Base-by-base conservation (phyloP, 1,140 invertebrate genomes). In the Xylocopa sonorina region DNA sequence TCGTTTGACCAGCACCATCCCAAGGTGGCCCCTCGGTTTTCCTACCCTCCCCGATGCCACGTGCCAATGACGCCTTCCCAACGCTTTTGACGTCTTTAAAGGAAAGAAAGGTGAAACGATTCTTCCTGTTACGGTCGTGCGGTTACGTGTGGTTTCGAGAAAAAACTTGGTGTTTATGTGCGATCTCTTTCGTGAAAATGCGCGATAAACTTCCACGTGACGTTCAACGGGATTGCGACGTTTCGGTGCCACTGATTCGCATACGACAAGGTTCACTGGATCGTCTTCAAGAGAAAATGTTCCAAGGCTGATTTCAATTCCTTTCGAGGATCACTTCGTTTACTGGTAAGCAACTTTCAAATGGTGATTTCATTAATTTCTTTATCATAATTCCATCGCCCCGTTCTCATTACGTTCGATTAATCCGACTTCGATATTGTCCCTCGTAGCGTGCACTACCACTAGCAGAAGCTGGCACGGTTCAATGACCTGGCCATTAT, bases 11-110 rank as follows among this genome's bases (percentile, higher is more conserved):
- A 72, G 34, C 60, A 51, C 38, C 67, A 27, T 60, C 32, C 43
- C 46, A 50, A 78, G 50, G 48, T 76, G 63, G n/a, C 48, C 82
- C 51, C 53, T 50, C 41, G 66, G 38, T 72, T 76, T 51, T 71
- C 73, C 51, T 74, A 82, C 69, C 81, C 66, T 71, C 72, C 74
- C 64, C 16, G 34, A 71, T 58, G 86, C 82, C 87, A 90, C 86
- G 87, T 90, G 86, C 84, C 88, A 78, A 80, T 88, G 87, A 90
- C 89, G 81, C 72, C 77, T 82, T 68, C 75, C 51, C 67, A 62
- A 12, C 55, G 67, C 32, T 43, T 46, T 16, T 27, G 21, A 43
- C 48, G 58, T 48, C 77, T 72, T 46, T 32, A 48, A 62, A 66
- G 24, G 50, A 41, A n/a, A 27, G 16, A n/a, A 18, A 63, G n/a